Percentiles rank a stretch among this genome's conserved stretches.
Conservation (phyloP, 2,888 invertebrate species). For the Himalopsyche tibetana region DNA sequence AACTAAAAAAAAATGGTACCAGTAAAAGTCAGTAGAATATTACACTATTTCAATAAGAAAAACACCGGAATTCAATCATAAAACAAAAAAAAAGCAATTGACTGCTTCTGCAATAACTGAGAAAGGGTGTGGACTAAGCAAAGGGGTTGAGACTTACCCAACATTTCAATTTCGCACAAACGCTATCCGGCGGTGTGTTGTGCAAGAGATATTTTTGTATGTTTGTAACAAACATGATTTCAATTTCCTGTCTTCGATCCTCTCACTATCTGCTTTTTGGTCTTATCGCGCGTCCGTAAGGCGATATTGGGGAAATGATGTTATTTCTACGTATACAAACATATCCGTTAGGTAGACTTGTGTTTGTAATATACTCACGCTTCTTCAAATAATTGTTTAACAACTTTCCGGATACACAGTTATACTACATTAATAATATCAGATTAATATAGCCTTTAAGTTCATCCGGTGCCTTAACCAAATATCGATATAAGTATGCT, state of each 20-base stretch:
- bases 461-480: too few relatives aligned
- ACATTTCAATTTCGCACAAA: constrained; percentile 60
- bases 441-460: not conserved
- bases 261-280: constrained; percentile 13
- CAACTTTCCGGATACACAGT: not conserved
- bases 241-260: constrained; percentile 57
- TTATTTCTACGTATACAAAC: constrained; percentile 42
- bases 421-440: not conserved
- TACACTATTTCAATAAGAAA: not conserved
- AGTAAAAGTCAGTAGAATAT: too few relatives aligned
- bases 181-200: constrained; percentile 52
- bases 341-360: not conserved
- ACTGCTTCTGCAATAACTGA: constrained; percentile 22
- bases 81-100: constrained; percentile 10
- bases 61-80: constrained; percentile 17
- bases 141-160: constrained; percentile 41
- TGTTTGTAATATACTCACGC: constrained; percentile 45
- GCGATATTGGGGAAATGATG: constrained; percentile 27
- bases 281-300: constrained; percentile 36
- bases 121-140: constrained; percentile 39
- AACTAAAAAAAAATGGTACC: too few relatives aligned
- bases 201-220: constrained; percentile 52
- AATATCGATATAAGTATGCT: too few relatives aligned
- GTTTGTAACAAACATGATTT: constrained; percentile 60
- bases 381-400: constrained; percentile 21